phyloP scores from a whole-genome alignment of 2,888 invertebrate genomes.

The Sthenelais limicola region DNA sequence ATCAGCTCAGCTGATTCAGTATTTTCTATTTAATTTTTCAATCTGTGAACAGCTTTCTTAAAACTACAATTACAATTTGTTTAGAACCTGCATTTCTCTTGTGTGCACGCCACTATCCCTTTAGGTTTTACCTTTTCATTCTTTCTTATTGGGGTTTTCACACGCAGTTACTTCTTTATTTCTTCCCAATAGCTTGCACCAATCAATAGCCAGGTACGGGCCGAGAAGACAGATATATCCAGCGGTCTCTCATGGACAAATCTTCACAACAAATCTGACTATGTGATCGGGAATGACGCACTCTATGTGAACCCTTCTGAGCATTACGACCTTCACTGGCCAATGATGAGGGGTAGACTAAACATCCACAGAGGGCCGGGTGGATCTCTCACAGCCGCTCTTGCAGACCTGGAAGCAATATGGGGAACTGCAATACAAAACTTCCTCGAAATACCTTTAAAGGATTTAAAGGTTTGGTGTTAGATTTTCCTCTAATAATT shows the following conservation, averaged over 20 bases:
- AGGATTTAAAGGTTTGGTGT: slow-evolving; percentile 74
- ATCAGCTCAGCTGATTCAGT: no score
- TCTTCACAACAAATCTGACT: slow-evolving; percentile 69
- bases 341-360: slow-evolving; percentile 88
- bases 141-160: not conserved
- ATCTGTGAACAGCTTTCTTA: no score
- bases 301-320: slow-evolving; percentile 74
- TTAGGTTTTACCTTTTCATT: not conserved
- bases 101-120: not conserved
- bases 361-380: slow-evolving; percentile 88
- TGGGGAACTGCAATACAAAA: slow-evolving; percentile 87
- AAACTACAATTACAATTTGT: not conserved
- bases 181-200: slow-evolving; percentile 76
- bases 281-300: slow-evolving; percentile 84
- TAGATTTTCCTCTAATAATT: no score
- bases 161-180: not conserved
- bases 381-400: slow-evolving; percentile 86
- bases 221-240: slow-evolving; percentile 76
- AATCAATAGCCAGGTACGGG: slow-evolving; percentile 85
- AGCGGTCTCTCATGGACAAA: slow-evolving; percentile 68
- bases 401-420: slow-evolving; percentile 89
- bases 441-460: slow-evolving; percentile 82
- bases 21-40: no score
- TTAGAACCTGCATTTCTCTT: not conserved
- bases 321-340: slow-evolving; percentile 91